Conservation (phyloP, 2,797 vertebrate genomes). For the Poeciliopsis paucimaculata region DNA sequence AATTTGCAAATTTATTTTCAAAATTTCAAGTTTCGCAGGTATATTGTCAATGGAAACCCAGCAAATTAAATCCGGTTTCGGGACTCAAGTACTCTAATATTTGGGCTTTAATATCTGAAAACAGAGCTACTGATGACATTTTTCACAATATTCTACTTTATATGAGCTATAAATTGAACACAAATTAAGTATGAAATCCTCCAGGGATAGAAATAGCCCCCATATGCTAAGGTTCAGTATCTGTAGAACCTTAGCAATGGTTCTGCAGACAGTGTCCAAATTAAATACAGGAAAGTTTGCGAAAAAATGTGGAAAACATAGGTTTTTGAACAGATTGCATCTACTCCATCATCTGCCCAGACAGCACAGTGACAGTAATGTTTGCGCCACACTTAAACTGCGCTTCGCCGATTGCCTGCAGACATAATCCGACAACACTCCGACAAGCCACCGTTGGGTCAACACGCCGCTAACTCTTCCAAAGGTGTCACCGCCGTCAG, state of each 20-base stretch:
- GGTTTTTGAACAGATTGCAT: not conserved
- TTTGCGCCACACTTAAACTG: conserved; percentile 1
- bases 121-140: not conserved
- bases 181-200: not conserved
- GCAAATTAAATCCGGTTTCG: no score
- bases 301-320: not conserved
- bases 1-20: no score
- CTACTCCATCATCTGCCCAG: conserved; percentile 5
- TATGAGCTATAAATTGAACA: not conserved
- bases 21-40: no score
- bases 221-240: not conserved
- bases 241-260: not conserved
- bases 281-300: not conserved
- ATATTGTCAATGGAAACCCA: no score
- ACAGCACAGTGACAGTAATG: not conserved
- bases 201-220: not conserved
- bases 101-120: not conserved
- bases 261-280: not conserved
- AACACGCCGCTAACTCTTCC: conserved; percentile 27
- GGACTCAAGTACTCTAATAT: not conserved
- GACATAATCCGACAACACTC: conserved; percentile 12
- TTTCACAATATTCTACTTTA: not conserved
- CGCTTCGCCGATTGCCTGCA: conserved; percentile 2
- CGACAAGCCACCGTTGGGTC: conserved; percentile 6
- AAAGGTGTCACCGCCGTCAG: conserved; percentile 34